Evolutionary conservation across 2,113 vertebrate genomes (phyloP), one percentile per base, ranked within the genome.

Genomic region (Pterocles gutturalis): DNA sequence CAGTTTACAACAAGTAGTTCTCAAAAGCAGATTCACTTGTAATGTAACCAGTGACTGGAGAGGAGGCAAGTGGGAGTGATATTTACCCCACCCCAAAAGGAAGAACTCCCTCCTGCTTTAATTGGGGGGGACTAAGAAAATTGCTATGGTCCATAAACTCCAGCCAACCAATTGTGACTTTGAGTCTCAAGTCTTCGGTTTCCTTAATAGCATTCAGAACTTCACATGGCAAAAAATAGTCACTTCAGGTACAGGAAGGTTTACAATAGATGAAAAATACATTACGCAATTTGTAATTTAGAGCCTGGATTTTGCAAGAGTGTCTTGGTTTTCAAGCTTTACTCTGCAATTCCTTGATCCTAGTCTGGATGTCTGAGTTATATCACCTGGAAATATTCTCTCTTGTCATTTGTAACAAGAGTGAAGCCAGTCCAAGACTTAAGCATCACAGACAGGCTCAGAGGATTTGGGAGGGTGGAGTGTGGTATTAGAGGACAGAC

Each of bases 241-340:
- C 13, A 11, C 31, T 72, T 77, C 16, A 49, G 16, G 28, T 65
- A 65, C 12, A 54, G 11, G 11, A 54, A 73, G 3, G 8, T 26
- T 71, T 91, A 66, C 53, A 91, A 55, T 2, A 48, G 16, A 70
- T 7, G 21, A 53, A 88, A 85, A 91, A 71, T 8, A 21, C 5
- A 3, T 90, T 36, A 38, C 5, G 13, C 0, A 1, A 53, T 70
- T 73, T 82, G 29, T 57, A 53, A 73, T 75, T 70, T 53, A 15
- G 20, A 49, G 16, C 0, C 1, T 49, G n/a, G n/a, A 17, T 78
- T 92, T 81, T 66, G 10, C 12, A n/a, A 2, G 0, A 36, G 19
- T 4, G 0, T 54, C 51, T 83, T n/a, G 36, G 21, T 53, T 90
- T 96, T 82, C 61, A 78, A 49, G 21, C 6, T 87, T 61, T 81